These are phyloP conservation scores for Ptilonorhynchus violaceus DNA, from an alignment of 2,113 vertebrate species.

Conservation along the genomic window DNA sequence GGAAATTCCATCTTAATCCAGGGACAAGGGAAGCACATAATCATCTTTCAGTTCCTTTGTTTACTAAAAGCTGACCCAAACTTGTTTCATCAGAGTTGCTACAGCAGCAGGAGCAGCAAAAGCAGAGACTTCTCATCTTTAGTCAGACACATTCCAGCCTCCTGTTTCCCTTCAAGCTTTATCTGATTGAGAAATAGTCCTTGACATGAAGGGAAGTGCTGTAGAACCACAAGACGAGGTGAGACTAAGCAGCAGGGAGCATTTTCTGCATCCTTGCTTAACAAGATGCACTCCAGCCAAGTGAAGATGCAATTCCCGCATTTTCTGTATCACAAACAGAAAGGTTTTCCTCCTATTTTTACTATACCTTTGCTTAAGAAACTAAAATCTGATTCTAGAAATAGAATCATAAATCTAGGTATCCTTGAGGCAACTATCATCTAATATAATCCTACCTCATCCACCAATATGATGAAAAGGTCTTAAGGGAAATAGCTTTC, in stretches of 20 bases:
- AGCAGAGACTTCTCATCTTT: neutral
- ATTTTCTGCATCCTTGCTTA: neutral
- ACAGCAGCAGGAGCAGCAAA: neutral
- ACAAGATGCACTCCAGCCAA: neutral
- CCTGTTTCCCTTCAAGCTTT: neutral
- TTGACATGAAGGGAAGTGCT: neutral
- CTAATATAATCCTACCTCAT: neutral
- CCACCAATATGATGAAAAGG: neutral
- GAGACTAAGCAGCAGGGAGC: neutral
- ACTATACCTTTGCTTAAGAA: neutral
- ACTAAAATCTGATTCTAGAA: neutral
- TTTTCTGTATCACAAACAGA: neutral
- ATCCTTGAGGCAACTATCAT: neutral
- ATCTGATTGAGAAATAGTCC: neutral
- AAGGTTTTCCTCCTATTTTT: neutral
- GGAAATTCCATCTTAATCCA: neutral
- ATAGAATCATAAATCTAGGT: neutral
- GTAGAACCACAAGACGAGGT: neutral
- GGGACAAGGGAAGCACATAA: neutral
- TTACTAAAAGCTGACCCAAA: neutral
- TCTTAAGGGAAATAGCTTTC: neutral
- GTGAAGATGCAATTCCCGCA: neutral
- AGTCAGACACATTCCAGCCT: neutral
- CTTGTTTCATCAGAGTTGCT: neutral
- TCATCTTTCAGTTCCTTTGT: neutral